Evolutionary conservation across 1,140 invertebrate species (phyloP), one percentile per base, ranked within the genome.

Genomic region (Chionoecetes opilio): DNA sequence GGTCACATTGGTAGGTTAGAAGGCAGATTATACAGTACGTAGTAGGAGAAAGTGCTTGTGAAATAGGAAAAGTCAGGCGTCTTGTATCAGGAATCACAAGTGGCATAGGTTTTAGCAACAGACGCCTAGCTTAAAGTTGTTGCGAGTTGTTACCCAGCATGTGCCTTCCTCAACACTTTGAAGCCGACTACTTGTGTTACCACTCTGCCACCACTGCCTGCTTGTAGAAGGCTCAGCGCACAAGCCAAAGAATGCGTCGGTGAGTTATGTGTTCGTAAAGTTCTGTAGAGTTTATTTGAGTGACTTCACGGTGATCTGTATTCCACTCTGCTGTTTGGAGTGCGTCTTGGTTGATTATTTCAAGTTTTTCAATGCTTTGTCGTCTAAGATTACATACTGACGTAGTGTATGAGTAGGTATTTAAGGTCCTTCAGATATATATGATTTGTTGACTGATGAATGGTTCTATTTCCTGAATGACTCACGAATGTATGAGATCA

Each of bases 211-310:
- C n/a, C 63, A 75, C 63, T n/a, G 21, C 63, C 63, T 75, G 63
- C 41, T 38, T 38, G 87, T 89, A 89, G 37, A 89, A 9, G 17
- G 2, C 38, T 38, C 0, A 41, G 34, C 32, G 11, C 87, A 89
- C 87, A 89, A 38, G 41, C 87, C 41, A 38, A 88, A 75, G 63
- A 75, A 75, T 6, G 26, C 0, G 63, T 26, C n/a, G 63, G 21
- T 75, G 63, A 75, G 63, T 75, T 75, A 75, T 75, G 63, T 75
- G 63, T 75, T 75, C 63, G n/a, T 75, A n/a, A 11, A n/a, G n/a
- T 26, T 75, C 63, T 21, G 63, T 26, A 75, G n/a, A n/a, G 46
- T 17, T 53, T 53, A 11, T 17, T 53, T 21, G 11, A 26, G 6
- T 75, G 21, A n/a, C 63, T 75, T n/a, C 63, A 75, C 63, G n/a